Conservation (phyloP, 1,140 invertebrate species). For the Chelonus insularis region DNA sequence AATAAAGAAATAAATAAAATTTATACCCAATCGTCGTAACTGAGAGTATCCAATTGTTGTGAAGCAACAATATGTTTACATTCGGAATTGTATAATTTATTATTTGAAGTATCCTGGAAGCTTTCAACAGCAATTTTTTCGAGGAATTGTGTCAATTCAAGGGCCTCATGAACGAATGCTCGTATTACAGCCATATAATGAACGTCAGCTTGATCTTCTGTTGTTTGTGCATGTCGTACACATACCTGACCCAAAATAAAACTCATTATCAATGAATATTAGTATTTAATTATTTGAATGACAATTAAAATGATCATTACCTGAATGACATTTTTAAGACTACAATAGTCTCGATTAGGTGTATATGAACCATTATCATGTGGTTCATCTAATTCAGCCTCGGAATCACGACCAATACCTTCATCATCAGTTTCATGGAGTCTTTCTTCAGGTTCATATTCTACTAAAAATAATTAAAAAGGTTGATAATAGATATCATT, state of each 20-base stretch:
- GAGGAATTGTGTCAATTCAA: constrained; percentile 87
- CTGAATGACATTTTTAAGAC: constrained; percentile 30
- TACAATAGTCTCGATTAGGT: constrained; percentile 24
- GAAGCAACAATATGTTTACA: constrained; percentile 59
- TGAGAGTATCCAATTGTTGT: constrained; percentile 73
- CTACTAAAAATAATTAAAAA: constrained; percentile 23
- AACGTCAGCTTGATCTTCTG: constrained; percentile 66
- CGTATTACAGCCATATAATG: constrained; percentile 92
- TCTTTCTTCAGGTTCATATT: constrained; percentile 41
- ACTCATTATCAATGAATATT: neutral
- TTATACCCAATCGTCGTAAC: constrained; percentile 87
- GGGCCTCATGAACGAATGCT: constrained; percentile 85
- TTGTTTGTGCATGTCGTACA: constrained; percentile 66
- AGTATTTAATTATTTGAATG: too few species aligned
- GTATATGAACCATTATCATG: constrained; percentile 20
- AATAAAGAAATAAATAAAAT: constrained; percentile 34
- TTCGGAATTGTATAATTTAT: constrained; percentile 26
- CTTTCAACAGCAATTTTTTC: constrained; percentile 69
- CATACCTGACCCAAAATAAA: constrained; percentile 64
- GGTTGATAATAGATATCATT: neutral
- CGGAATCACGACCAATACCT: constrained; percentile 86
- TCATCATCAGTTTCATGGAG: constrained; percentile 81
- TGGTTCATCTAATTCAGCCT: constrained; percentile 64
- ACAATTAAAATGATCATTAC: too few species aligned
- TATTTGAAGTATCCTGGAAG: constrained; percentile 46